phyloP scores from a whole-genome alignment of 1,140 invertebrate species.

The Grapholita molesta region DNA sequence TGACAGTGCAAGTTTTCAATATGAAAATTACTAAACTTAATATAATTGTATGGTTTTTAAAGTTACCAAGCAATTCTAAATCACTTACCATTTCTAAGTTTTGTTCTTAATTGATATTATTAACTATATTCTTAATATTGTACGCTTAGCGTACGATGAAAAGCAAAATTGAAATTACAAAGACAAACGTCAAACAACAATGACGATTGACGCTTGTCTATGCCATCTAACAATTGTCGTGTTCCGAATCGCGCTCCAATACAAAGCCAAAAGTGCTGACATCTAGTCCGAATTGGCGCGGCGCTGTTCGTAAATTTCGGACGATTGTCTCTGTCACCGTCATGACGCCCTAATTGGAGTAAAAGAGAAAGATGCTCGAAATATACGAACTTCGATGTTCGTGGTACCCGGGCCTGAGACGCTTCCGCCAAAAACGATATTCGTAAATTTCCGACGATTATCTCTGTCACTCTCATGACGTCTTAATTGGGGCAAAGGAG shows the following conservation, averaged over 20 bases:
- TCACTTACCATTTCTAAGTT: neutral
- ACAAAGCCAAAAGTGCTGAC: neutral
- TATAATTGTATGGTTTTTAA: neutral
- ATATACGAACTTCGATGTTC: no score
- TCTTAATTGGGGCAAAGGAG: no score
- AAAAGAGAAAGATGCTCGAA: no score
- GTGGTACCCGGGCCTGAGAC: no score
- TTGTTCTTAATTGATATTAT: neutral
- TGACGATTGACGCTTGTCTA: slow-evolving; percentile 8
- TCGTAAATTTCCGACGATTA: no score
- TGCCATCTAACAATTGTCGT: neutral
- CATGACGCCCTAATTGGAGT: no score
- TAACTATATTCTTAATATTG: neutral
- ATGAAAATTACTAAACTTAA: neutral
- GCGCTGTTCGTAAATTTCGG: no score
- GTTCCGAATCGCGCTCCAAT: neutral
- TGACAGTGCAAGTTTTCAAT: slow-evolving; percentile 10
- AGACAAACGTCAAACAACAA: slow-evolving; percentile 3
- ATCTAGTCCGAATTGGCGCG: no score
- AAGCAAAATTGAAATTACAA: neutral
- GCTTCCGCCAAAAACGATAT: no score
- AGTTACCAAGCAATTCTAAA: neutral
- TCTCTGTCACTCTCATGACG: no score
- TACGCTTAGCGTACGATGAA: slow-evolving; percentile 9
- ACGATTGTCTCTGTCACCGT: no score